Base-by-base conservation (phyloP, 2,797 vertebrate genomes). In the Syndactyla subalaris region DNA sequence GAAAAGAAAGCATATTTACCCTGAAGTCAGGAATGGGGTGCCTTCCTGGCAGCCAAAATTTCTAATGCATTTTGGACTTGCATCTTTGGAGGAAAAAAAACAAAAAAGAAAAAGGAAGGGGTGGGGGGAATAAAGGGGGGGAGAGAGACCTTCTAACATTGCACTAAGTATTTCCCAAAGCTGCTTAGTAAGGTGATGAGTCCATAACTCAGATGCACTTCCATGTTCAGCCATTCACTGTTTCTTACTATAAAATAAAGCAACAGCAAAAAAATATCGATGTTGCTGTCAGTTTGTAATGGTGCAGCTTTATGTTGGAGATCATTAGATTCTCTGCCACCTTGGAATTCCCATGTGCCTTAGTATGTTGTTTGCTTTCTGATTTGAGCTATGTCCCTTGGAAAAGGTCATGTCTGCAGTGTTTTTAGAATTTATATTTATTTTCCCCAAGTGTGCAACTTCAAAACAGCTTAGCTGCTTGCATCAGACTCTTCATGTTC, bases 361-460 rank as follows among this genome's bases (percentile, higher is more conserved):
- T 75, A 46, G 8, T 74, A 29, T 67, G 52, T 72, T 88, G 63
- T 77, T 90, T 86, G 52, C 59, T 70, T 94, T 86, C 58, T 62
- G 22, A 24, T 88, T 92, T 82, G 77, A 89, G 81, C 74, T 81
- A 3, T 66, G 70, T 72, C 77, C 74, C 61, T 71, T 58, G 59
- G 93, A 94, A 94, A 95, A 93, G 86, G 78, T 92, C 72, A 30
- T 12, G 57, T 92, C 84, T 93, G 65, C 61, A 65, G 52, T 84
- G 89, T 14, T 91, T 95, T 89, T 71, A 46, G 72, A 95, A 95
- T 79, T 94, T 63, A 12, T 83, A 49, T 85, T 93, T 91, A 51
- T 95, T 92, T 95, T 92, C 57, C 81, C 63, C 77, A 91, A 82
- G 65, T 22, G 61, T 87, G 59, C 52, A 80, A 38, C 88, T 94